Percentiles rank a stretch among this genome's conserved stretches.
These are phyloP conservation scores for Oceanites oceanicus DNA, from an alignment of 2,113 vertebrate species.

Conservation along the genomic window DNA sequence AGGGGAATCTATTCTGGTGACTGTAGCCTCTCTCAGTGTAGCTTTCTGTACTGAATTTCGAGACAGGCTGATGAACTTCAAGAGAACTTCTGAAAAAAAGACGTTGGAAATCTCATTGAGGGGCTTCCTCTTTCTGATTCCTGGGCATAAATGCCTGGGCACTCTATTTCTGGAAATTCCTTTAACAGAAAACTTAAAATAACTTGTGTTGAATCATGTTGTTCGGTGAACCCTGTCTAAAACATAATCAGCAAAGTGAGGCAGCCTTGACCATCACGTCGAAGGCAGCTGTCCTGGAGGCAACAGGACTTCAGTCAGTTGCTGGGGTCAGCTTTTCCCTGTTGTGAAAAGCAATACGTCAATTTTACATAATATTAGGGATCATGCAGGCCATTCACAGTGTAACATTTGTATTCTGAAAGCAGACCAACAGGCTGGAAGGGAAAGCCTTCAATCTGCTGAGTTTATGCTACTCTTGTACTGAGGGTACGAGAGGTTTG, in stretches of 20 bases:
- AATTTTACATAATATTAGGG: neutral
- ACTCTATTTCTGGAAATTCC: neutral
- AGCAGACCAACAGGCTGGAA: neutral
- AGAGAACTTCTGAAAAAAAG: neutral
- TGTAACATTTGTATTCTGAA: neutral
- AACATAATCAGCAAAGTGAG: neutral
- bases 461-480: fast-evolving
- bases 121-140: neutral
- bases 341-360: neutral
- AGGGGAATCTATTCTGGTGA: neutral
- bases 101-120: neutral
- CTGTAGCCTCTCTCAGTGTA: neutral
- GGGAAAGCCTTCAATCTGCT: neutral
- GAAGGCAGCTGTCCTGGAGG: neutral
- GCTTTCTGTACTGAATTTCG: neutral
- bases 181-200: neutral
- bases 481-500: neutral
- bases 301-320: neutral
- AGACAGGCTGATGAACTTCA: neutral
- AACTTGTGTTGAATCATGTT: neutral
- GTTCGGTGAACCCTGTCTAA: neutral
- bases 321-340: neutral
- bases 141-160: neutral
- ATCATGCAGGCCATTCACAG: neutral
- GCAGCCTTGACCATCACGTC: fast-evolving